phyloP scores from a whole-genome alignment of 1,140 invertebrate genomes.

The Telenomus remus region DNA sequence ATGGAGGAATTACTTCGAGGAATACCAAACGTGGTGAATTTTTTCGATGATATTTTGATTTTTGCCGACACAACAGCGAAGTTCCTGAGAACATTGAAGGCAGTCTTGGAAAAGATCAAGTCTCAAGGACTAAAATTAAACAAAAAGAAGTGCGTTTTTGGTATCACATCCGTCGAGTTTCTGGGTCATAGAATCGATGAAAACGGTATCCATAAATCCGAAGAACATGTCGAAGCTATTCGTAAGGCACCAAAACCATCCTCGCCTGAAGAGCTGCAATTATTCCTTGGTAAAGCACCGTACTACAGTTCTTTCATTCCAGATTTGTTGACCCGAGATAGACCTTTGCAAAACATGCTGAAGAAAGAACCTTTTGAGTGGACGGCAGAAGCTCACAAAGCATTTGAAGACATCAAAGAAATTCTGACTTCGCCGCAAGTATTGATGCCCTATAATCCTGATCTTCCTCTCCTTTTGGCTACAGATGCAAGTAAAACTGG shows the following conservation, averaged over 20 bases:
- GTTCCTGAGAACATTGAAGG: background rate
- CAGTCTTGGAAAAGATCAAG: constrained; percentile 2
- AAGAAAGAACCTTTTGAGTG: constrained; percentile 7
- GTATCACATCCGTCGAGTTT: constrained; percentile 41
- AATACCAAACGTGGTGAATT: constrained; percentile 8
- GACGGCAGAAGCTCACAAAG: constrained; percentile 23
- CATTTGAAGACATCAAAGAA: constrained; percentile 21
- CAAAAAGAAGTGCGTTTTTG: constrained; percentile 60
- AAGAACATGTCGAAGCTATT: constrained; percentile 15
- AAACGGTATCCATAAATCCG: constrained; percentile 25
- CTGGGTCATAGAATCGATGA: constrained; percentile 48
- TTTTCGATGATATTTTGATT: constrained; percentile 27
- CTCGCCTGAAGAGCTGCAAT: constrained; percentile 25
- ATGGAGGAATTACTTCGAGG: constrained; percentile 15
- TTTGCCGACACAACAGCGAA: constrained; percentile 15
- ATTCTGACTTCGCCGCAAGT: constrained; percentile 27
- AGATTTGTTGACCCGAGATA: background rate
- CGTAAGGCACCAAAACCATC: constrained; percentile 19
- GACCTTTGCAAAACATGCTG: constrained; percentile 15
- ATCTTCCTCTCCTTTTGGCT: constrained; percentile 60
- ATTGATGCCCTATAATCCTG: constrained; percentile 52
- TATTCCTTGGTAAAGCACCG: constrained; percentile 34
- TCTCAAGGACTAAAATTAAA: constrained; percentile 29
- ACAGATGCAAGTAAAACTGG: constrained; percentile 69
- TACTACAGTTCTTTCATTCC: constrained; percentile 25